Conservation (phyloP, 2,888 invertebrate species). For the Teleogryllus oceanicus region DNA sequence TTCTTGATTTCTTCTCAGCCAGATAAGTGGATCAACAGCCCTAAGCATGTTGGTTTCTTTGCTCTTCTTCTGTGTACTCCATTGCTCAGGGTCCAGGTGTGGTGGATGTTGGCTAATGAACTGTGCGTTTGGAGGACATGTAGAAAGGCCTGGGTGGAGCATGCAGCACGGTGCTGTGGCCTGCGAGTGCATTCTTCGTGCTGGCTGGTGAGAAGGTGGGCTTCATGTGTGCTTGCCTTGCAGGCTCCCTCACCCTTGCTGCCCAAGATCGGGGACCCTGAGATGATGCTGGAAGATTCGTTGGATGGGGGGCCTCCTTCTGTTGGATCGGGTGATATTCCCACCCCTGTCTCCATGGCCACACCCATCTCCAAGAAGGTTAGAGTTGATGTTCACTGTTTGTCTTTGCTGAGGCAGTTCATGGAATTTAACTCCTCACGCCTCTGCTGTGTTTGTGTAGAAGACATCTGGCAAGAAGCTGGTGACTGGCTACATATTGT, state of each 20-base stretch:
- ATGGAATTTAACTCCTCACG: neutral
- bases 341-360: conserved; percentile 48
- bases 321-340: conserved; percentile 73
- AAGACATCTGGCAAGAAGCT: conserved; percentile 69
- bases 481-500: conserved; percentile 95
- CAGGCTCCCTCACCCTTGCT: conserved; percentile 44
- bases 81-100: no score
- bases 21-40: no score
- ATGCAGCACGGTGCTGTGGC: no score
- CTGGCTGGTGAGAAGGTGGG: neutral
- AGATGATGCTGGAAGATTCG: conserved; percentile 68
- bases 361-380: conserved; percentile 45
- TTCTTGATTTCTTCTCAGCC: no score
- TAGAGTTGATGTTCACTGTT: conserved; percentile 25
- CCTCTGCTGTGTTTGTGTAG: conserved; percentile 39
- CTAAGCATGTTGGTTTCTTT: no score
- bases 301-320: conserved; percentile 76
- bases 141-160: no score
- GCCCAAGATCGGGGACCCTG: conserved; percentile 41
- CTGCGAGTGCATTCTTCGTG: no score
- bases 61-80: no score
- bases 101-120: no score
- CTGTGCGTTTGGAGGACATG: no score
- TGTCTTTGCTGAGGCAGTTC: neutral
- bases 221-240: neutral